A percentile compares a stretch with the other conserved stretches of the same genome.
phyloP scores from a whole-genome alignment of 2,797 vertebrate genomes.

The Halcyon leucocephala region DNA sequence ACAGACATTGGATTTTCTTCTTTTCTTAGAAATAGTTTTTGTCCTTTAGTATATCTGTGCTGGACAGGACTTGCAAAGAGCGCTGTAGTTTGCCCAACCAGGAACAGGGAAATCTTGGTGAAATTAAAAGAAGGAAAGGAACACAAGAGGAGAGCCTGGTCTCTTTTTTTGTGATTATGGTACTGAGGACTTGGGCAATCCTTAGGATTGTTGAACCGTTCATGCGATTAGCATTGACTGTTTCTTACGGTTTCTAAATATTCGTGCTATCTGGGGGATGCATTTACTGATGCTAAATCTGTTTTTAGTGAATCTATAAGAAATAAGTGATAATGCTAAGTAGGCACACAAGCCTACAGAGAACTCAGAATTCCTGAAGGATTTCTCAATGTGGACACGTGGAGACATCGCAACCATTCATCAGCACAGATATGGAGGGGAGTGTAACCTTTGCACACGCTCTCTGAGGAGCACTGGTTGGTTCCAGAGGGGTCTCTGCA shows the following conservation, averaged over 20 bases:
- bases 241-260: background rate
- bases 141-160: background rate
- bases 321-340: background rate
- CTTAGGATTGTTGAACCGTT: background rate
- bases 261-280: background rate
- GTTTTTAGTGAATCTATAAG: background rate
- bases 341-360: background rate
- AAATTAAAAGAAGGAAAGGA: background rate
- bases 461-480: background rate
- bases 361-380: background rate
- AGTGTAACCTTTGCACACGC: background rate
- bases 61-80: background rate
- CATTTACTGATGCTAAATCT: background rate
- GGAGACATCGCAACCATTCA: background rate
- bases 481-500: background rate
- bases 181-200: background rate
- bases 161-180: background rate
- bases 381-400: background rate
- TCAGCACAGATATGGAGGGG: background rate
- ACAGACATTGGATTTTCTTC: background rate
- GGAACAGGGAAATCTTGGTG: background rate
- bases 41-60: background rate
- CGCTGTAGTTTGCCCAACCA: background rate
- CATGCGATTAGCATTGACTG: background rate
- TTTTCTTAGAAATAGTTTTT: background rate